These are phyloP conservation scores for Megathymus violae DNA, from an alignment of 1,140 invertebrate species.

Conservation along the genomic window DNA sequence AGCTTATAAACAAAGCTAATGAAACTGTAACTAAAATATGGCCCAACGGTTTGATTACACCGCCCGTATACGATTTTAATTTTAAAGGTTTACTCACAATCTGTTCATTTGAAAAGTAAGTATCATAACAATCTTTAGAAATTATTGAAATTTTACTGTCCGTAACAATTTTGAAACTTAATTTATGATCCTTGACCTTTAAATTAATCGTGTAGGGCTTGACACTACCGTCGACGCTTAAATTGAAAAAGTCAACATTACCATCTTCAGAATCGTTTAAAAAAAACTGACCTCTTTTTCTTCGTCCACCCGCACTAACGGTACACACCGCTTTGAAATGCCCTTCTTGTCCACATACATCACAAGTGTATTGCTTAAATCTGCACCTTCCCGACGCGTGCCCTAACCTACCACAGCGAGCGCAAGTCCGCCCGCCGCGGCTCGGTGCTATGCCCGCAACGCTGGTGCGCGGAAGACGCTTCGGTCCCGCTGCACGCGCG, in stretches of 20 bases:
- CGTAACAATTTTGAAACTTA: slow-evolving; percentile 36
- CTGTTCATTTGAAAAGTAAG: slow-evolving; percentile 27
- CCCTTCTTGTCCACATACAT: neutral
- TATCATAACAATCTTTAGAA: slow-evolving; percentile 29
- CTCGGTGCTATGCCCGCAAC: neutral
- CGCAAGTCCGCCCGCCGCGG: neutral
- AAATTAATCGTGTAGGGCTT: neutral
- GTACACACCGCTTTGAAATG: neutral
- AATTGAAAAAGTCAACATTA: neutral
- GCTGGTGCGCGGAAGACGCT: no score
- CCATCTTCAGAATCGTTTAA: neutral
- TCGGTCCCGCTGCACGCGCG: no score
- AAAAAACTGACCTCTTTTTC: neutral
- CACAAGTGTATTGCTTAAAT: slow-evolving; percentile 1
- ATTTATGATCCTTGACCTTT: neutral
- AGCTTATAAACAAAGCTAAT: neutral
- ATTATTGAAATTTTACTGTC: slow-evolving; percentile 40
- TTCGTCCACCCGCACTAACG: neutral
- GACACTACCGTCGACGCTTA: neutral
- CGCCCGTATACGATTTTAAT: slow-evolving; percentile 29
- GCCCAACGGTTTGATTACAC: slow-evolving; percentile 16
- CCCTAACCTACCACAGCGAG: neutral
- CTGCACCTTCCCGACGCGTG: neutral
- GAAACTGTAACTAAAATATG: slow-evolving; percentile 16
- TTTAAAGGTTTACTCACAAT: slow-evolving; percentile 18